Conservation (phyloP, 2,113 vertebrate species). For the Lamprologus tigripictilis region DNA sequence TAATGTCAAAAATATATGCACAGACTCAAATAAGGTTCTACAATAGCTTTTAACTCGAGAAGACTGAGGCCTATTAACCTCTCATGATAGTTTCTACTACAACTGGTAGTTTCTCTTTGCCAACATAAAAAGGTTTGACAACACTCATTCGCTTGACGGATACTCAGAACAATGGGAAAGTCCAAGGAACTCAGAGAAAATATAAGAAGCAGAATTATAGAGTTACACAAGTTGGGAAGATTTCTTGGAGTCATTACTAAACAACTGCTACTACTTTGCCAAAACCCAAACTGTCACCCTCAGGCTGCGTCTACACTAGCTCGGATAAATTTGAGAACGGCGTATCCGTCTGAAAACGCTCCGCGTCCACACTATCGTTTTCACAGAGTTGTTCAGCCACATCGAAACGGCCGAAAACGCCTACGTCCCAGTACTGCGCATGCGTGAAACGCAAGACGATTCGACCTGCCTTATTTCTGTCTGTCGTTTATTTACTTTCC, state of each 20-base stretch:
- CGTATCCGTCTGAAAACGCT: fast-evolving
- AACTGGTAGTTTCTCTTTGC: not conserved
- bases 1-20: fast-evolving
- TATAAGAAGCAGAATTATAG: not conserved
- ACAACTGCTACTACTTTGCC: not conserved
- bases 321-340: fast-evolving
- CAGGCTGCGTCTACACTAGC: not conserved
- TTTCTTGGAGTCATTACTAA: fast-evolving
- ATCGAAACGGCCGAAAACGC: not conserved
- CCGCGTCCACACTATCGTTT: fast-evolving
- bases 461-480: not conserved
- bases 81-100: not conserved
- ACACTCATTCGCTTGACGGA: fast-evolving
- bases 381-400: fast-evolving
- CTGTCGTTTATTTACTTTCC: not conserved
- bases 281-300: not conserved
- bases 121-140: not conserved
- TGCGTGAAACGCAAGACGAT: fast-evolving
- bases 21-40: not conserved
- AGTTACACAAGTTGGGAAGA: not conserved
- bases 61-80: not conserved
- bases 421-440: not conserved
- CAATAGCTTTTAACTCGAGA: not conserved
- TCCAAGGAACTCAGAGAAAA: not conserved
- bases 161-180: not conserved